A percentile compares a stretch with the other conserved stretches of the same genome.
These are phyloP conservation scores for Ascidia mentula DNA, from an alignment of 23 tunicate genomes.

Conservation along the genomic window DNA sequence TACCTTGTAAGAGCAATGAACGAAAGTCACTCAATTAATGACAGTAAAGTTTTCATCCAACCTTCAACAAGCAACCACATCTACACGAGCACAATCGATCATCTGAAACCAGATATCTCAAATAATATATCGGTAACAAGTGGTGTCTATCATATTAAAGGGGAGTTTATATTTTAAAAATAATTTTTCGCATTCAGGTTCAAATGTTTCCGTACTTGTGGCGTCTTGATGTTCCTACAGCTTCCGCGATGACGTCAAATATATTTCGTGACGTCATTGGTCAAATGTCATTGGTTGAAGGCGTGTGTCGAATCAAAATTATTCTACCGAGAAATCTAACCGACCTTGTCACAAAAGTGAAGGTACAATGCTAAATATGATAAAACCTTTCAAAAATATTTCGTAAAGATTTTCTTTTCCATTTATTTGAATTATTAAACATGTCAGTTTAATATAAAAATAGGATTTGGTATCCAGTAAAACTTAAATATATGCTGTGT, in stretches of 20 bases:
- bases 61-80: constrained; percentile 1
- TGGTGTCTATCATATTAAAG: background rate
- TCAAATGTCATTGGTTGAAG: background rate
- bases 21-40: background rate
- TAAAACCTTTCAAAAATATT: no score
- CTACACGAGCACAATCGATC: background rate
- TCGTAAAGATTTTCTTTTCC: no score
- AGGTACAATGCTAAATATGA: no score
- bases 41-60: background rate
- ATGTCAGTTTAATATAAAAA: no score
- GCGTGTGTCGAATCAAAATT: background rate
- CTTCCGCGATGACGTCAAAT: background rate
- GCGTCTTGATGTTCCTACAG: background rate
- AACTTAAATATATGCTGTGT: no score
- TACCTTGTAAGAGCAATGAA: background rate
- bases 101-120: background rate
- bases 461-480: no score
- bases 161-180: background rate
- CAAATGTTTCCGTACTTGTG: background rate
- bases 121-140: background rate
- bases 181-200: background rate
- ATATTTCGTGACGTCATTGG: background rate
- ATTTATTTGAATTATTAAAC: no score
- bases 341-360: no score
- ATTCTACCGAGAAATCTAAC: no score